phyloP scores from a whole-genome alignment of 2,888 invertebrate genomes.

The Smittia aterrima region DNA sequence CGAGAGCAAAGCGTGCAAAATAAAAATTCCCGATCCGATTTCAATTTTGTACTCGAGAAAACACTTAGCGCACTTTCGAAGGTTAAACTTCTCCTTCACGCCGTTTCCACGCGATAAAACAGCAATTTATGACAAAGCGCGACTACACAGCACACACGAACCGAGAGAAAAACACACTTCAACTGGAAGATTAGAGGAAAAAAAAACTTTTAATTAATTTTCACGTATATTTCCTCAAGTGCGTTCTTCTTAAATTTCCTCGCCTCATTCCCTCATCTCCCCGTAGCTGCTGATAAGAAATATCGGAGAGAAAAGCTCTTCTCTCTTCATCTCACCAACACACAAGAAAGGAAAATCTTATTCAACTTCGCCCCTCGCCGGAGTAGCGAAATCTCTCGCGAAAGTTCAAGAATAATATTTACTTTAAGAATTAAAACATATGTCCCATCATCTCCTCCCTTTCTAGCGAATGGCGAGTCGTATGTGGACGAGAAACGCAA shows the following conservation, averaged over 20 bases:
- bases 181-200: background rate
- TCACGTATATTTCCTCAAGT: slow-evolving; percentile 12
- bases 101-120: background rate
- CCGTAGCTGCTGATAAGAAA: background rate
- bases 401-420: slow-evolving; percentile 37
- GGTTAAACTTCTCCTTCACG: background rate
- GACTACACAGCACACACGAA: slow-evolving; percentile 5
- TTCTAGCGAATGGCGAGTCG: slow-evolving; percentile 5
- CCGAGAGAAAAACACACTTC: background rate
- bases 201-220: slow-evolving; percentile 15
- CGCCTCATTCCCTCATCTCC: background rate
- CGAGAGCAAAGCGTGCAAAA: no score
- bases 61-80: background rate
- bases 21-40: no score
- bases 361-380: background rate
- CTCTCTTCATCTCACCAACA: background rate
- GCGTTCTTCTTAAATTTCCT: background rate
- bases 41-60: background rate
- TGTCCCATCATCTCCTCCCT: slow-evolving; percentile 27
- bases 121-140: slow-evolving; percentile 3
- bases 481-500: background rate
- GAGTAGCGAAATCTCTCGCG: background rate
- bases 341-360: background rate
- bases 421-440: slow-evolving; percentile 41
- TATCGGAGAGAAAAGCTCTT: background rate